Evolutionary conservation across 2,113 vertebrate genomes (phyloP), one percentile per base, ranked within the genome.

Genomic region (Callopanchax toddi): DNA sequence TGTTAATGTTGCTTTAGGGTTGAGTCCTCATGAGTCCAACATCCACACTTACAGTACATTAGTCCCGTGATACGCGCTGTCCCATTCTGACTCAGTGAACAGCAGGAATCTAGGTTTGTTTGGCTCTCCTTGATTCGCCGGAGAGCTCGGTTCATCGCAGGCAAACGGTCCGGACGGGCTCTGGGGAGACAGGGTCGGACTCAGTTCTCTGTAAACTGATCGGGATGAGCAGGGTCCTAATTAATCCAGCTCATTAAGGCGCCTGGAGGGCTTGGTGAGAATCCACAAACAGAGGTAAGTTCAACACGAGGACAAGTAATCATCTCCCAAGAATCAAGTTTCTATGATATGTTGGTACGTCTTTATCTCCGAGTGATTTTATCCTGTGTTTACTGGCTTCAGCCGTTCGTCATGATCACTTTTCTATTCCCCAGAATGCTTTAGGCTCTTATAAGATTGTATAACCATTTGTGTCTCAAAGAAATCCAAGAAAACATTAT

Each of bases 71-170:
- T 66, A 18, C 37, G 10, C 52, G 60, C 54, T 48, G 22, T 2
- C 54, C 9, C 36, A 8, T 43, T 43, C 44, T 8, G 16, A 20
- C 70, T 71, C 71, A 68, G 36, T 79, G 78, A 67, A 34, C 81
- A 71, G 43, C 58, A 81, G 81, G 84, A 86, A 83, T 86, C 75
- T 5, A 0, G 52, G 45, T 81, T 68, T 78, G 74, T 75, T 78
- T 74, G 40, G 51, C 68, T 55, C 63, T 40, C 44, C 22, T 8
- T 32, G 22, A 37, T 50, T 52, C 46, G 6, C 29, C 51, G 3
- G 36, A 18, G 22, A 67, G 56, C 48, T 21, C 3, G 20, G 15
- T 60, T 50, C 49, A 64, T 73, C 34, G 10, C 26, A 71, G 34
- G 61, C 34, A 60, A 51, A 63, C 2, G 21, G 6, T 37, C 34